Conservation (phyloP, 2,888 invertebrate species). For the Tiliacea aurago region DNA sequence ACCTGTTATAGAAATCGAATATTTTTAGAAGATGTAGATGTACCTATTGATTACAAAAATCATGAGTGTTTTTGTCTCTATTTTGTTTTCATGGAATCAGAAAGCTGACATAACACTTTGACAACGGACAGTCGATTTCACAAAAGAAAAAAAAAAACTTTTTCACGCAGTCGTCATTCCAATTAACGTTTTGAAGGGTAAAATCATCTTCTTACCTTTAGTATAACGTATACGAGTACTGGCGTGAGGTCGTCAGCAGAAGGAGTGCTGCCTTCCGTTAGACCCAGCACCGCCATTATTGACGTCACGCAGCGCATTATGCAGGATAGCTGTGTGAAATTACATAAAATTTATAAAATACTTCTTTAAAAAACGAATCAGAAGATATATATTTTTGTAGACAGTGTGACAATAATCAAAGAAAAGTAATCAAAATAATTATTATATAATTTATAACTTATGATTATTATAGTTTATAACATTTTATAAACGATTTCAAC, state of each 20-base stretch:
- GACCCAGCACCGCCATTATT: slow-evolving; percentile 97
- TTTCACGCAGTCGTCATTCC: not conserved
- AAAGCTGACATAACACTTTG: too few relatives aligned
- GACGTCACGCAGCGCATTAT: slow-evolving; percentile 97
- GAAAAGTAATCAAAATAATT: too few relatives aligned
- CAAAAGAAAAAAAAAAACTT: too few relatives aligned
- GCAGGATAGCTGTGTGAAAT: slow-evolving; percentile 90
- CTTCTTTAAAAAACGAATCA: too few relatives aligned
- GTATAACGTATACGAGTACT: slow-evolving; percentile 98
- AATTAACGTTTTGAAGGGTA: not conserved
- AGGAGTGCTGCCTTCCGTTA: slow-evolving; percentile 94
- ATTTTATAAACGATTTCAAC: too few relatives aligned
- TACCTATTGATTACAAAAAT: not conserved
- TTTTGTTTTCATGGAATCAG: not conserved
- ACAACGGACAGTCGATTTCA: too few relatives aligned
- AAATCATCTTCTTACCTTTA: slow-evolving; percentile 92
- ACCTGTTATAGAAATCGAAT: slow-evolving; percentile 90
- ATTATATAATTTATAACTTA: too few relatives aligned
- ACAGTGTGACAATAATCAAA: too few relatives aligned
- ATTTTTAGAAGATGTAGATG: not conserved
- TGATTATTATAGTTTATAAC: too few relatives aligned
- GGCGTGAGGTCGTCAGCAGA: slow-evolving; percentile 99
- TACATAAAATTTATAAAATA: not conserved
- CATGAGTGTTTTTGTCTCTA: too few relatives aligned
- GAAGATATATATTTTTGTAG: too few relatives aligned